Conservation (phyloP, 2,888 invertebrate genomes). For the Plagiodera versicolora region DNA sequence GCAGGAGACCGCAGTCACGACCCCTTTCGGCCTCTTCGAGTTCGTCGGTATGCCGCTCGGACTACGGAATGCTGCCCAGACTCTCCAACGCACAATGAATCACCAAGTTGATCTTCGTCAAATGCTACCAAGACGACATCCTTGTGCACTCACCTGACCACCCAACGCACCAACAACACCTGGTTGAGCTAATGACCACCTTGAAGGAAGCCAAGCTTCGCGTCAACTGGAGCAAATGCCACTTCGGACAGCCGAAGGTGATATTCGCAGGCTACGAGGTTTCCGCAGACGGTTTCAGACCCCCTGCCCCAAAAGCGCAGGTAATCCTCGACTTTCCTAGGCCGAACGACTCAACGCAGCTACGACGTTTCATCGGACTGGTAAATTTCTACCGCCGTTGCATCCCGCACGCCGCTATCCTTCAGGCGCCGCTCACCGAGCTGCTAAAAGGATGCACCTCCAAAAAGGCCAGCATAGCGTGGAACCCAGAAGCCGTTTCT, state of each 20-base stretch:
- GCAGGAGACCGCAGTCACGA: not conserved
- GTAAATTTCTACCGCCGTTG: slow-evolving; percentile 18
- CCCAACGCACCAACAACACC: not conserved
- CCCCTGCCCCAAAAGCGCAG: not conserved
- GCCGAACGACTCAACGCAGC: slow-evolving; percentile 2
- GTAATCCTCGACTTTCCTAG: not conserved
- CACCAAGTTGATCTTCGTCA: slow-evolving; percentile 30
- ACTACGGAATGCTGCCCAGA: not conserved
- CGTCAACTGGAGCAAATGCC: slow-evolving; percentile 44
- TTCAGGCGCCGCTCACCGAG: slow-evolving; percentile 14
- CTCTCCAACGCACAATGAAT: slow-evolving; percentile 39
- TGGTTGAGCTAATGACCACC: not conserved
- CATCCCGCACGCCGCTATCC: slow-evolving; percentile 11
- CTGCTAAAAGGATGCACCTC: slow-evolving; percentile 8
- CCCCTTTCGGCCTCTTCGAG: slow-evolving; percentile 42
- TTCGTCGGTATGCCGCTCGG: not conserved
- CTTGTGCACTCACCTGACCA: slow-evolving; percentile 28
- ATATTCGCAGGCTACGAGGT: slow-evolving; percentile 40
- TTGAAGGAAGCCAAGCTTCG: not conserved
- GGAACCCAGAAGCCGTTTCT: slow-evolving; percentile 10
- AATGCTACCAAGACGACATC: slow-evolving; percentile 45
- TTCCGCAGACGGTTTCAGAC: not conserved
- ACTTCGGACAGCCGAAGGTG: slow-evolving; percentile 33
- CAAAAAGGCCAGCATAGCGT: slow-evolving; percentile 10
- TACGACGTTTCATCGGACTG: slow-evolving; percentile 20